A percentile compares a stretch with the other conserved stretches of the same genome.
Conservation (phyloP, 92 coral and sea anemone genomes). For the Phenganax subtilis region DNA sequence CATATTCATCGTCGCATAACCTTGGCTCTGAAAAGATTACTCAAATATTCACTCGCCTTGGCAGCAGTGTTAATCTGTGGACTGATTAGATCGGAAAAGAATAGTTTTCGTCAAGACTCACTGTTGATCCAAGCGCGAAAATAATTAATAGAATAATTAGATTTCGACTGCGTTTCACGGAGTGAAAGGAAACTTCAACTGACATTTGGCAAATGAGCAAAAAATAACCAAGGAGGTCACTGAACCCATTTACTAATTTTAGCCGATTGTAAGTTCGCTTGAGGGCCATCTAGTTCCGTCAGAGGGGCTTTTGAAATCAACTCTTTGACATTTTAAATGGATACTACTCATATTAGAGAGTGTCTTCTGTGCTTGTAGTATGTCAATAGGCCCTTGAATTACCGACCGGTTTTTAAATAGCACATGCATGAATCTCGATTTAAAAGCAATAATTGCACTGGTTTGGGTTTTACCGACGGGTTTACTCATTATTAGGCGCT, state of each 20-base stretch:
- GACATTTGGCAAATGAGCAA: constrained; percentile 12
- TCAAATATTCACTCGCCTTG: background rate
- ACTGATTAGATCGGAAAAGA: constrained; percentile 8
- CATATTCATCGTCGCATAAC: constrained; percentile 10
- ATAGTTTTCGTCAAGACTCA: constrained; percentile 9
- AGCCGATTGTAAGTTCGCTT: background rate
- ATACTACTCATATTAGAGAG: constrained; percentile 1
- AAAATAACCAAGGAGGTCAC: constrained; percentile 1
- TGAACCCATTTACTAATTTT: constrained; percentile 24
- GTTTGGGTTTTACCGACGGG: no score
- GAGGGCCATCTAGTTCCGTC: background rate
- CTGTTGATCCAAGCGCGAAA: background rate
- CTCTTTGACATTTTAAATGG: background rate
- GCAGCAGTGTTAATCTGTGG: constrained; percentile 33
- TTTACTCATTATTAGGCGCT: no score
- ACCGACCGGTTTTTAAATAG: background rate
- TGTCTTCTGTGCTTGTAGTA: background rate
- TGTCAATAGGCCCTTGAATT: background rate
- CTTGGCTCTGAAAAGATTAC: constrained; percentile 14
- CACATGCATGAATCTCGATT: background rate
- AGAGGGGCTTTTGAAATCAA: background rate
- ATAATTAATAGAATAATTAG: constrained; percentile 8
- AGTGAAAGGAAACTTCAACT: constrained; percentile 1
- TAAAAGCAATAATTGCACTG: no score
- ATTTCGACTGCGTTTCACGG: constrained; percentile 26